Percentiles rank a stretch among this genome's conserved stretches.
Conservation (phyloP, 2,888 invertebrate genomes). For the Drosophila putrida region DNA sequence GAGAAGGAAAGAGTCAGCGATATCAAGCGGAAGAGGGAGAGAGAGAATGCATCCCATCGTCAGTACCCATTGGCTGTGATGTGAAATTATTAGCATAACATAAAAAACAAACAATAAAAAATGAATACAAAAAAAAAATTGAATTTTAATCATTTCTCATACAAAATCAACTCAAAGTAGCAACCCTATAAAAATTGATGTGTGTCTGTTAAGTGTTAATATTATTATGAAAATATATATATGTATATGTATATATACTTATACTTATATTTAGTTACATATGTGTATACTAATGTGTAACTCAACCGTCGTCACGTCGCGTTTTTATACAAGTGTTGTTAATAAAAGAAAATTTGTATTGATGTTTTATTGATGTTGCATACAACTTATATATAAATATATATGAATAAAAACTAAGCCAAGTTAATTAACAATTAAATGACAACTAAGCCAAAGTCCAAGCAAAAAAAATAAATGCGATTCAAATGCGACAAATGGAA, state of each 20-base stretch:
- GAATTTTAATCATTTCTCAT: conserved; percentile 42
- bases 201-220: conserved; percentile 57
- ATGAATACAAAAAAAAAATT: conserved; percentile 15
- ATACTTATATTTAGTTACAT: conserved; percentile 13
- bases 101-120: background rate
- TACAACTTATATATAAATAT: conserved; percentile 53
- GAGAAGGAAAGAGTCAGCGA: conserved; percentile 10
- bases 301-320: conserved; percentile 74
- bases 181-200: conserved; percentile 25
- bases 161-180: conserved; percentile 38
- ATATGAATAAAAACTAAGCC: conserved; percentile 23
- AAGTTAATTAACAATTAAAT: conserved; percentile 49
- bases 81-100: conserved; percentile 75
- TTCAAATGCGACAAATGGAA: background rate
- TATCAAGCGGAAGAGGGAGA: conserved; percentile 36
- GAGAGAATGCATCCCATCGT: conserved; percentile 76
- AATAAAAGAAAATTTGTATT: conserved; percentile 72
- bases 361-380: conserved; percentile 78
- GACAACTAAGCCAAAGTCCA: conserved; percentile 57
- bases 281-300: conserved; percentile 57
- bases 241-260: conserved; percentile 14
- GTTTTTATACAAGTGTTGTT: conserved; percentile 82
- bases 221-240: conserved; percentile 26
- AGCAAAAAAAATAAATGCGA: conserved; percentile 27
- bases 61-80: conserved; percentile 84